Conservation (phyloP, 2,888 invertebrate genomes). For the Ganaspis brasiliensis region DNA sequence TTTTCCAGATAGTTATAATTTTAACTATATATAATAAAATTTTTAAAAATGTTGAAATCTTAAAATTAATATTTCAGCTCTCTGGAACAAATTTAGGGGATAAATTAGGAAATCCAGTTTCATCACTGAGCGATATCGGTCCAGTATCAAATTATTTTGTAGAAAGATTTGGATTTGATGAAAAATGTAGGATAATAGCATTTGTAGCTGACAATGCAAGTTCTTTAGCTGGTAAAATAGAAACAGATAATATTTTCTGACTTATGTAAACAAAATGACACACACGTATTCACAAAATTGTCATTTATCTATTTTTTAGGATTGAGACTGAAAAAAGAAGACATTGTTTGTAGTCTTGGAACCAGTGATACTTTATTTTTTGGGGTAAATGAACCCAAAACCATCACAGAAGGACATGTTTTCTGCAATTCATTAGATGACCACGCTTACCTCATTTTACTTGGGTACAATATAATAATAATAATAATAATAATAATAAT, state of each 20-base stretch:
- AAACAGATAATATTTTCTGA: neutral
- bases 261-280: neutral
- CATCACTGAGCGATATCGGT: conserved; percentile 88
- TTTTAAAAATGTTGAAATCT: too few species aligned
- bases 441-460: conserved; percentile 91
- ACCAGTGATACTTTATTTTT: conserved; percentile 96
- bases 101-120: conserved; percentile 89
- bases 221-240: conserved; percentile 86
- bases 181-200: conserved; percentile 90
- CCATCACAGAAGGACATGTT: conserved; percentile 90
- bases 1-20: too few species aligned
- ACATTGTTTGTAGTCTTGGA: conserved; percentile 94
- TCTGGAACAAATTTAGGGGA: conserved; percentile 88
- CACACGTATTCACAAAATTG: too few species aligned
- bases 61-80: conserved; percentile 81
- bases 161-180: conserved; percentile 91
- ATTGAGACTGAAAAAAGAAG: conserved; percentile 89
- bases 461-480: conserved; percentile 85
- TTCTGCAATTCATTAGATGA: conserved; percentile 92
- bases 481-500: too few species aligned
- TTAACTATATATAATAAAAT: too few species aligned
- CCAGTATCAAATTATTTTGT: conserved; percentile 90
- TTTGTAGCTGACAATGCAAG: conserved; percentile 98
- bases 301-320: conserved; percentile 81
- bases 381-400: conserved; percentile 86